Evolutionary conservation across 1,140 invertebrate genomes (phyloP).

Genomic region (Meloidogyne hapla): DNA sequence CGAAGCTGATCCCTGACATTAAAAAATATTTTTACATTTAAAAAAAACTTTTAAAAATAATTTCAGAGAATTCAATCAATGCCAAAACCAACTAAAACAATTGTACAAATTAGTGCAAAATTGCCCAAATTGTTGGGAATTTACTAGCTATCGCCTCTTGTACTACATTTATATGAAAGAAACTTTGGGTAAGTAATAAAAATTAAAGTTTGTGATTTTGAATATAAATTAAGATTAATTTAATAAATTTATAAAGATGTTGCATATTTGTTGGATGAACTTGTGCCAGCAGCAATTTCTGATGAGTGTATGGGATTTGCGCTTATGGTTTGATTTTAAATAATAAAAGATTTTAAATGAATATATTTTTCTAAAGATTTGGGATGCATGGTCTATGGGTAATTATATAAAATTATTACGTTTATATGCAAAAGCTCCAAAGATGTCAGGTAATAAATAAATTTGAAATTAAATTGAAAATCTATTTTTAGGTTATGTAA

Average conservation of each 20-base stretch:
- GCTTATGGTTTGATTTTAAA: slow-evolving; percentile 74
- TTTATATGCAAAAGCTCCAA: slow-evolving; percentile 78
- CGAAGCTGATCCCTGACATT: neutral
- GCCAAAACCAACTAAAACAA: slow-evolving; percentile 92
- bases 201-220: no score
- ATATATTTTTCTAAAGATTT: slow-evolving; percentile 9
- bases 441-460: slow-evolving; percentile 76
- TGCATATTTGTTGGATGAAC: slow-evolving; percentile 79
- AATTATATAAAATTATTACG: slow-evolving; percentile 89
- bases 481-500: slow-evolving; percentile 71
- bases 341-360: neutral
- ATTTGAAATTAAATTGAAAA: neutral
- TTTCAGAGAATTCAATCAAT: slow-evolving; percentile 86
- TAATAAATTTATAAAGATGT: slow-evolving; percentile 74
- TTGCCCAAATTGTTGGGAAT: slow-evolving; percentile 79
- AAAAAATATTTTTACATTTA: neutral
- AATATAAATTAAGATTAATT: neutral
- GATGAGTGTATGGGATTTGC: slow-evolving; percentile 83
- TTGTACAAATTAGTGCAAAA: slow-evolving; percentile 74
- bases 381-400: slow-evolving; percentile 78
- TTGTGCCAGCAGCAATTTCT: slow-evolving; percentile 76
- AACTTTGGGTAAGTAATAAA: slow-evolving; percentile 76
- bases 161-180: slow-evolving; percentile 97
- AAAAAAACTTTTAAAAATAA: neutral
- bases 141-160: slow-evolving; percentile 87